phyloP scores from a whole-genome alignment of 1,140 invertebrate species.

The Onthophagus taurus region DNA sequence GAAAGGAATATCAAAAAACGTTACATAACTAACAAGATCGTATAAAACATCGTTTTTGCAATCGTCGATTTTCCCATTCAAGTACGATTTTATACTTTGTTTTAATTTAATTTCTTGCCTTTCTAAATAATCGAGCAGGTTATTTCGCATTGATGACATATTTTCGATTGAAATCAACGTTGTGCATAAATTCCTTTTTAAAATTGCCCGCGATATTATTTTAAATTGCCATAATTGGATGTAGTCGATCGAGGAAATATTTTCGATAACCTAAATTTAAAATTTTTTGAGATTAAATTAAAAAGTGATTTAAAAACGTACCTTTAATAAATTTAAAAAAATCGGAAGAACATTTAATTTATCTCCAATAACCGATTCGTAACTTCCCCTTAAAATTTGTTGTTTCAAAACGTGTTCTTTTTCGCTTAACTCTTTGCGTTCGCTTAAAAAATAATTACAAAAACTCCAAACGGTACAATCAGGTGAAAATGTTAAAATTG shows the following conservation, averaged over 20 bases:
- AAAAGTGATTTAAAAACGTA: conserved; percentile 31
- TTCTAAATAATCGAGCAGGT: conserved; percentile 42
- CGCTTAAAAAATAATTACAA: conserved; percentile 52
- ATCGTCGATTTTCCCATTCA: conserved; percentile 31
- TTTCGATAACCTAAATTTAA: conserved; percentile 30
- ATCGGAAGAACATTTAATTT: conserved; percentile 69
- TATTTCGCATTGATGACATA: conserved; percentile 48
- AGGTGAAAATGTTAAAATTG: conserved; percentile 57
- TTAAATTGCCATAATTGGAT: conserved; percentile 60
- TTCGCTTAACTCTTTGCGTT: conserved; percentile 15
- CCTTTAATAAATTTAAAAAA: conserved; percentile 61
- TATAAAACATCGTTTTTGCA: conserved; percentile 32
- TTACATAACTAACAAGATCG: conserved; percentile 47
- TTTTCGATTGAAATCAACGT: conserved; percentile 40
- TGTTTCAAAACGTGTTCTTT: conserved; percentile 45
- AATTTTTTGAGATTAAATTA: conserved; percentile 7
- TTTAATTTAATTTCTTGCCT: conserved; percentile 44
- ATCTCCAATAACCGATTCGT: conserved; percentile 80
- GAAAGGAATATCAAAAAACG: conserved; percentile 49
- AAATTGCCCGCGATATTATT: conserved; percentile 44
- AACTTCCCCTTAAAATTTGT: conserved; percentile 63
- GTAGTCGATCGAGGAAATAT: conserved; percentile 39
- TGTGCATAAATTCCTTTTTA: conserved; percentile 27
- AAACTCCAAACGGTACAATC: conserved; percentile 56
- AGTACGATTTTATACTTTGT: conserved; percentile 40